Evolutionary conservation across 2,797 vertebrate genomes (phyloP), one percentile per base, ranked within the genome.

Genomic region (Falco naumanni): DNA sequence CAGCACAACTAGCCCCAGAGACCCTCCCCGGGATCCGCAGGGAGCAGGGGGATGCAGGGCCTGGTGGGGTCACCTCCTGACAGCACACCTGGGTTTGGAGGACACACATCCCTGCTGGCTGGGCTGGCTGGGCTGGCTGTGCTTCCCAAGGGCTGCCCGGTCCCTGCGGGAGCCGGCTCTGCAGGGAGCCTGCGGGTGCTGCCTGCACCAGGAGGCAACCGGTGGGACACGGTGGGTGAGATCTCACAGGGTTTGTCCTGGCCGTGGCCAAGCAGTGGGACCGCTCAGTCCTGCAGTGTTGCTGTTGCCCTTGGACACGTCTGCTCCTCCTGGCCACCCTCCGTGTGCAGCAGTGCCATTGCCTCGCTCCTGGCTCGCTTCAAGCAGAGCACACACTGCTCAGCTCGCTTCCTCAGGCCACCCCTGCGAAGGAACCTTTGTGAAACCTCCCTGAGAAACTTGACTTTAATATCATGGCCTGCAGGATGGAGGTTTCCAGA

Each of bases 381-480:
- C 15, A 21, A 39, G 10, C 53, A 4, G 51, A 16, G 16, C 6
- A 2, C 9, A 0, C 16, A 4, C 47, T 25, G 74, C 47, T 59
- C 6, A 1, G 60, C 51, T n/a, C 31, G 5, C 2, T 7, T 41
- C 11, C 25, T 6, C 34, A 68, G 68, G 37, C 57, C 39, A 41
- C 8, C 3, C 28, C 37, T 66, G n/a, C 18, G 43, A 63, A 59
- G 10, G 24, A 75, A 28, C 25, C 31, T 84, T 34, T 81, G 64
- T 33, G 43, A 74, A 94, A 77, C 28, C 37, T 11, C 64, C 3
- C 48, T 22, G 28, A 84, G 48, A 89, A 75, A 56, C 50, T 50
- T 1, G 3, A 8, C 26, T 84, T 78, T 4, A 66, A 8, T 19
- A 54, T 16, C n/a, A 28, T 0, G 0, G 50, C 37, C 47, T 25